Evolutionary conservation across 2,888 invertebrate genomes (phyloP).

Genomic region (Drosophila putrida): DNA sequence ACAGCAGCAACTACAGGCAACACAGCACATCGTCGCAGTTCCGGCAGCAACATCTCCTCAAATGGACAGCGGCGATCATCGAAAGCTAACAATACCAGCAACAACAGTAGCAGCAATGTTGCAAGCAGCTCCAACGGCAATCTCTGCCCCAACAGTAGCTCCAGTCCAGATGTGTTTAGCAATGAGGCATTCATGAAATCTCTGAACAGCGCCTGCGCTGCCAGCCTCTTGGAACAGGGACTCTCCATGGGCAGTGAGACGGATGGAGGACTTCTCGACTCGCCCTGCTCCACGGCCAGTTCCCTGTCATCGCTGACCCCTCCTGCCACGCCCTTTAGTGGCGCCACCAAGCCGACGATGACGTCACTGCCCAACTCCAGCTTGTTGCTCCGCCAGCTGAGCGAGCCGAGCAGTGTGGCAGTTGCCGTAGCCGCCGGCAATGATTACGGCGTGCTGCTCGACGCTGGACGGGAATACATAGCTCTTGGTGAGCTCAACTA

Average conservation of each 20-base stretch:
- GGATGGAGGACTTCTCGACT: constrained; percentile 78
- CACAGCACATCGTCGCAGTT: constrained; percentile 45
- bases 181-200: constrained; percentile 83
- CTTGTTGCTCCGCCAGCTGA: constrained; percentile 73
- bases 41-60: constrained; percentile 12
- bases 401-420: constrained; percentile 49
- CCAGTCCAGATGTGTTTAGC: constrained; percentile 71
- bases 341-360: constrained; percentile 30
- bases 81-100: constrained; percentile 30
- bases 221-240: constrained; percentile 75
- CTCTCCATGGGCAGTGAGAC: constrained; percentile 55
- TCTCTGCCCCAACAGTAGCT: constrained; percentile 36
- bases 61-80: constrained; percentile 52
- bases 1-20: constrained; percentile 34
- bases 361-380: constrained; percentile 52
- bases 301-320: constrained; percentile 84
- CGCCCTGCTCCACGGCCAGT: constrained; percentile 84
- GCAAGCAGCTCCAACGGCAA: constrained; percentile 34
- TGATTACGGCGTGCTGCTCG: constrained; percentile 78
- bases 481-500: constrained; percentile 73
- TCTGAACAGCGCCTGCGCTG: constrained; percentile 80
- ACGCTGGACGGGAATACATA: constrained; percentile 78
- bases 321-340: constrained; percentile 83
- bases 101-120: constrained; percentile 29
- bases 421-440: constrained; percentile 23